These are phyloP conservation scores for Sarcophaga peregrina DNA, from an alignment of 1,140 invertebrate species.

Conservation along the genomic window DNA sequence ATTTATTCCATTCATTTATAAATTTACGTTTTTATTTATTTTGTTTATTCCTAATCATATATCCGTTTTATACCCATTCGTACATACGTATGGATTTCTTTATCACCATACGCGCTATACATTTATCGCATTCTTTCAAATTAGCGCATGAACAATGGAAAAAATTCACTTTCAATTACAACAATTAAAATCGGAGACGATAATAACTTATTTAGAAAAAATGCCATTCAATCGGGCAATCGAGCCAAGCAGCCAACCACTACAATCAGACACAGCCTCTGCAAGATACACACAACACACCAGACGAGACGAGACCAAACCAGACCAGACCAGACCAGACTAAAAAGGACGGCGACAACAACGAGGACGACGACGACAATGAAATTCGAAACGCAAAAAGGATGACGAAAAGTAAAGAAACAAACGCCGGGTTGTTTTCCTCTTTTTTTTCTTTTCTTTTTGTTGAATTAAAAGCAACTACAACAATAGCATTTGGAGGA, in stretches of 20 bases:
- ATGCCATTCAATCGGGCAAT: not conserved
- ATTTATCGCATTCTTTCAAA: slow-evolving; percentile 41
- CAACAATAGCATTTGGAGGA: not conserved
- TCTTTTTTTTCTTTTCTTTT: no score
- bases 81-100: not conserved
- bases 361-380: not conserved
- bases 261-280: no score
- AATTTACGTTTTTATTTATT: not conserved
- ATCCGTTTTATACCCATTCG: no score
- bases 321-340: slow-evolving; percentile 33
- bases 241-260: not conserved
- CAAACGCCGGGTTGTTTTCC: slow-evolving; percentile 8
- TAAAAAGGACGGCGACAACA: slow-evolving; percentile 28
- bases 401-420: slow-evolving; percentile 21
- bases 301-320: not conserved
- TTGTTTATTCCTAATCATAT: not conserved
- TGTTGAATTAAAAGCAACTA: slow-evolving; percentile 5
- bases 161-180: slow-evolving; percentile 42
- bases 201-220: slow-evolving; percentile 41
- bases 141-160: slow-evolving; percentile 36
- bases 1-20: not conserved
- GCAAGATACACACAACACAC: no score
- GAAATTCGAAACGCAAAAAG: slow-evolving; percentile 38
- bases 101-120: slow-evolving; percentile 5
- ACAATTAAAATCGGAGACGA: slow-evolving; percentile 41